Conservation (phyloP, 2,797 vertebrate genomes). For the Hypotaenidia philippensis region DNA sequence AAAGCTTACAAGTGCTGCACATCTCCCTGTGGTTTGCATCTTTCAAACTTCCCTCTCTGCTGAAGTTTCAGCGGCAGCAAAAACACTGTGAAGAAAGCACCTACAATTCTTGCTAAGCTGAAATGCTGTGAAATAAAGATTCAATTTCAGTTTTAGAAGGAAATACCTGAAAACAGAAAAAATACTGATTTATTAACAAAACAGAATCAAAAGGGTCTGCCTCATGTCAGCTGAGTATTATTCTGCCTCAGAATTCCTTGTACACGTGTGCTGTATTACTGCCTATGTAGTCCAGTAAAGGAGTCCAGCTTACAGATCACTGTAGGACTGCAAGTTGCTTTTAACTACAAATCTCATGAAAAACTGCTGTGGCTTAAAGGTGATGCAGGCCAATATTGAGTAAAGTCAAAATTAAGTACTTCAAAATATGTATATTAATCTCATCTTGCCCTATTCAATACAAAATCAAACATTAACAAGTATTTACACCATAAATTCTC, state of each 20-base stretch:
- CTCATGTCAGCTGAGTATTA: neutral
- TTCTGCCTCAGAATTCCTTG: neutral
- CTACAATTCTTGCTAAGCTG: neutral
- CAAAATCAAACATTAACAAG: neutral
- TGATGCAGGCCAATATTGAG: neutral
- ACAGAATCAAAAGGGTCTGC: neutral
- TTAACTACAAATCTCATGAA: neutral
- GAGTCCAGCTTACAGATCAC: neutral
- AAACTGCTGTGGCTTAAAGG: neutral
- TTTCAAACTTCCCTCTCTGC: neutral
- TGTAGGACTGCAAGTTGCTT: rapidly evolving
- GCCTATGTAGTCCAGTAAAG: neutral
- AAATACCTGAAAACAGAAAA: neutral
- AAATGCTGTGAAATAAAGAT: neutral
- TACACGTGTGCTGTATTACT: neutral
- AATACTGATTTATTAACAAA: neutral
- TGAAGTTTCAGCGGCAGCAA: neutral
- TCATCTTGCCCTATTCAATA: neutral
- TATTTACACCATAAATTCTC: neutral
- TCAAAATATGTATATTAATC: neutral
- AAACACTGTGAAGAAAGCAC: neutral
- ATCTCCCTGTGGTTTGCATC: neutral
- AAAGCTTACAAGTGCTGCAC: neutral
- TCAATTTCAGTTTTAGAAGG: neutral
- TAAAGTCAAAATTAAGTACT: neutral